A percentile compares a stretch with the other conserved stretches of the same genome.
Conservation (phyloP, 2,113 vertebrate genomes). For the Condylura cristata region DNA sequence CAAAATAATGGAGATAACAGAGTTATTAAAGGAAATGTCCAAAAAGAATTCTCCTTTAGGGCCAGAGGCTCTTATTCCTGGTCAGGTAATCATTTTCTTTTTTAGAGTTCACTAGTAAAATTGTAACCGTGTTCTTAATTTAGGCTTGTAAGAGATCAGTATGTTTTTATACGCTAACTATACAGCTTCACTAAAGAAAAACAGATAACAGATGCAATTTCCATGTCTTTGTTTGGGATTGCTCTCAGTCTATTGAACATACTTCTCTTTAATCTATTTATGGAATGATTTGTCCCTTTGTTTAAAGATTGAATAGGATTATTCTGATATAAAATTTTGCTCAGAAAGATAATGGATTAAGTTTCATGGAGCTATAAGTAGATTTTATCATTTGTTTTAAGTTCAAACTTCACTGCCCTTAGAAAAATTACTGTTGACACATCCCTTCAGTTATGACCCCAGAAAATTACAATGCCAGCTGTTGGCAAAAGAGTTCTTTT, state of each 20-base stretch:
- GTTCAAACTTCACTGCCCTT: not conserved
- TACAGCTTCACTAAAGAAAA: conserved; percentile 2
- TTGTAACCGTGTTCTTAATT: not conserved
- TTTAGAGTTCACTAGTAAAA: not conserved
- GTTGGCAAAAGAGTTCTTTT: not conserved
- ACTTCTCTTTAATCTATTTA: conserved; percentile 7
- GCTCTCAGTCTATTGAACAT: not conserved
- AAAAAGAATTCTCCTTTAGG: not conserved
- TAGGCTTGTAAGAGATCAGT: not conserved
- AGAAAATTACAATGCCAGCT: not conserved
- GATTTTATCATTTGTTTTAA: conserved; percentile 21
- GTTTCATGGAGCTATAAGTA: not conserved
- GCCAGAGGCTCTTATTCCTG: not conserved
- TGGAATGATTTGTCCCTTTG: not conserved
- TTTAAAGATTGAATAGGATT: conserved; percentile 25
- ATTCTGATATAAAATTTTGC: conserved; percentile 39
- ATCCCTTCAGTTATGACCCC: not conserved
- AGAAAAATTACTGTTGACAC: conserved; percentile 31
- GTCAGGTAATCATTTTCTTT: not conserved
- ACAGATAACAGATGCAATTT: not conserved
- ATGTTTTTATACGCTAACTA: not conserved
- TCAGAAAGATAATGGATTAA: conserved; percentile 23
- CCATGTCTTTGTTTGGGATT: not conserved
- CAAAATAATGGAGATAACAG: not conserved
- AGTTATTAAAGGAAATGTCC: not conserved